Evolutionary conservation across 2,797 vertebrate species (phyloP).

Genomic region (Syngnathus rostellatus): DNA sequence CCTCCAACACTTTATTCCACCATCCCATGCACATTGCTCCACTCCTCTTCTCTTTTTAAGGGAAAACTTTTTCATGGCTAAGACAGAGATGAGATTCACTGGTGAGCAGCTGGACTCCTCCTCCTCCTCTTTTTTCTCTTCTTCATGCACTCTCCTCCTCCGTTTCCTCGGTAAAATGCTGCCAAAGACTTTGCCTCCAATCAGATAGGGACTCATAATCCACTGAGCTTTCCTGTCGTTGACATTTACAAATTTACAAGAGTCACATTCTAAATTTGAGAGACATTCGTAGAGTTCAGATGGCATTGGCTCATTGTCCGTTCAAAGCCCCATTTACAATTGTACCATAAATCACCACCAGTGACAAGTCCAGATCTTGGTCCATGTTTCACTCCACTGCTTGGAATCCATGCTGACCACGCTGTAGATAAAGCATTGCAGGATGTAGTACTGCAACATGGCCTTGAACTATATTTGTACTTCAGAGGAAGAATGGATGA

Average conservation of each 20-base stretch:
- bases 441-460: too few species aligned
- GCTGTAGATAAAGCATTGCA: too few species aligned
- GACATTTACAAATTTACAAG: background rate
- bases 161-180: constrained; percentile 9
- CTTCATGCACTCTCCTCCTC: background rate
- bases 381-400: too few species aligned
- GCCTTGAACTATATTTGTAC: too few species aligned
- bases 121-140: constrained; percentile 6
- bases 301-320: background rate
- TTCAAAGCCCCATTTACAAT: background rate
- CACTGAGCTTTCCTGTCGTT: background rate
- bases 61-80: constrained; percentile 46
- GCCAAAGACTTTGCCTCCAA: constrained; percentile 12
- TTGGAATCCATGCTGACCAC: too few species aligned
- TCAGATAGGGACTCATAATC: background rate
- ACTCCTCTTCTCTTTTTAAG: constrained; percentile 61
- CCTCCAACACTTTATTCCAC: constrained; percentile 19
- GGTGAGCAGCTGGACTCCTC: constrained; percentile 40
- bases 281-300: background rate
- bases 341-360: too few species aligned
- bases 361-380: too few species aligned
- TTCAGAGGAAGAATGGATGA: too few species aligned
- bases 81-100: constrained; percentile 40
- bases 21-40: constrained; percentile 24
- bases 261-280: background rate